Evolutionary conservation across 2,888 invertebrate species (phyloP), one percentile per base, ranked within the genome.

Genomic region (Nymphalis urticae): DNA sequence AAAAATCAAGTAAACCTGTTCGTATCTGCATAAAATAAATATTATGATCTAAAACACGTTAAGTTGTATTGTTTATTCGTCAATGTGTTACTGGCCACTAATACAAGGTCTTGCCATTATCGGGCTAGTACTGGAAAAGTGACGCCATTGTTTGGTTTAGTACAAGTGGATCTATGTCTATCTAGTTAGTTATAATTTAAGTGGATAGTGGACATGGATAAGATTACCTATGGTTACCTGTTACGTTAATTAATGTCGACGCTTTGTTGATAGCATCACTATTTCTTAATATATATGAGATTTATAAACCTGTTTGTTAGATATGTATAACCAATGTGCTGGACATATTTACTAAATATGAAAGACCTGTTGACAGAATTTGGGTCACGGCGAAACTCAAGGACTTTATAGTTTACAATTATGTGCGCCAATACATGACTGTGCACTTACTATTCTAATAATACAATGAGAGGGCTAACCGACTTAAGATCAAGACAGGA

Each of bases 11-110:
- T 50, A 62, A 21, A 27, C 65, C 24, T 5, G 58, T 66, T 66
- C 51, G 62, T 56, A 62, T 67, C 50, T 66, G 66, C 48, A 66
- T 66, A 51, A 58, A 62, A 65, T 68, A 71, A 66, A 69, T 68
- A 69, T 69, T 69, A 66, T 66, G 66, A 68, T 61, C 65, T 48
- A 62, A 66, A 63, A 68, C 58, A 58, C 19, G 58, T 58, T 42
- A 36, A 16, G 19, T n/a, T 36, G 19, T 58, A n/a, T 19, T 42
- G 58, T 58, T 58, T 58, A 58, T 58, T 21, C 10, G 19, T 42
- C 36, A 58, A n/a, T 60, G 63, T 48, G 50, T 60, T 63, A 48
- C 32, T 36, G 68, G 68, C 63, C 63, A 59, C 62, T 59, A 51
- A 56, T 24, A 63, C 63, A 63, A 68, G 67, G 67, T 50, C 51